These are phyloP conservation scores for Sanderia malayensis DNA, from an alignment of 30 jellyfish, hydroid and myxozoan species.

Conservation along the genomic window DNA sequence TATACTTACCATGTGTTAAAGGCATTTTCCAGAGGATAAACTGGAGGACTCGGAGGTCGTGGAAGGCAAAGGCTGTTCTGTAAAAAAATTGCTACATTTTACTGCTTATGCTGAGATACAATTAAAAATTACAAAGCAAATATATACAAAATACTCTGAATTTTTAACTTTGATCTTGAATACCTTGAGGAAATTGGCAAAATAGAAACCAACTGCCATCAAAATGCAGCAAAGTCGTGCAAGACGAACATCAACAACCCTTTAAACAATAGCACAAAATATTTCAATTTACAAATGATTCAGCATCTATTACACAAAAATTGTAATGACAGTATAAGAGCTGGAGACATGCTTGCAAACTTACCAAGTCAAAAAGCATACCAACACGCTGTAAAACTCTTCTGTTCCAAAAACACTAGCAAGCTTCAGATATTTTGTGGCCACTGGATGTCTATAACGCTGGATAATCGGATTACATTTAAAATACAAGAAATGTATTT, in stretches of 20 bases:
- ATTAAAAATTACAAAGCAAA: too few relatives aligned
- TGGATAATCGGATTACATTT: neutral
- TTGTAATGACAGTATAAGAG: neutral
- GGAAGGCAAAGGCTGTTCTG: conserved; percentile 91
- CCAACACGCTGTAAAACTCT: conserved; percentile 68
- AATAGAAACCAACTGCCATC: conserved; percentile 88
- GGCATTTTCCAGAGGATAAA: conserved; percentile 85
- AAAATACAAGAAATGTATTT: neutral
- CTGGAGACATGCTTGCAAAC: neutral
- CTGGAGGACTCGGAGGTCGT: conserved; percentile 99
- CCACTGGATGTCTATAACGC: conserved; percentile 66
- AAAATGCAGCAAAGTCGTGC: conserved; percentile 81
- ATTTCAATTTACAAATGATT: neutral
- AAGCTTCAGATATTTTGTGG: conserved; percentile 56
- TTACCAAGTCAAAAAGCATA: conserved; percentile 79
- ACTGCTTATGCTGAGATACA: too few relatives aligned
- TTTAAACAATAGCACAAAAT: too few relatives aligned
- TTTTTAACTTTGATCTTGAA: too few relatives aligned
- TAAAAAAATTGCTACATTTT: too few relatives aligned
- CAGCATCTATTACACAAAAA: neutral
- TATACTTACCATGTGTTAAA: conserved; percentile 72
- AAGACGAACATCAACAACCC: conserved; percentile 87
- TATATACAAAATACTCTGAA: too few relatives aligned
- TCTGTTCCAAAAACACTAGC: conserved; percentile 88
- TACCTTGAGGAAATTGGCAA: conserved; percentile 87